Evolutionary conservation across 2,797 vertebrate genomes (phyloP).

Genomic region (Muraenolepis orangiensis): DNA sequence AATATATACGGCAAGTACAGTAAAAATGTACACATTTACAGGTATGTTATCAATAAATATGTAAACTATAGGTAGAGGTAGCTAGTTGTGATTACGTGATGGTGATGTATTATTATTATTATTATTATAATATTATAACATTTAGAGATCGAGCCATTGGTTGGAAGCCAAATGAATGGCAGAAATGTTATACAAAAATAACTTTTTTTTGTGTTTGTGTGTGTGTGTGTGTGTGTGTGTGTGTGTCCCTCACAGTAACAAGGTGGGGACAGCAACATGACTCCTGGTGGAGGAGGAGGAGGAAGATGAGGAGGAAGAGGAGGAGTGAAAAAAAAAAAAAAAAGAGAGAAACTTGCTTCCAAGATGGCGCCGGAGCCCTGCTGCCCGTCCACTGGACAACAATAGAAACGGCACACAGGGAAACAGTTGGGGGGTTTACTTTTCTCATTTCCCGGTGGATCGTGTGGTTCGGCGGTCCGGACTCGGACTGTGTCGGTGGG

Average conservation of each 20-base stretch:
- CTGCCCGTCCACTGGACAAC: constrained; percentile 74
- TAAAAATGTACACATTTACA: no score
- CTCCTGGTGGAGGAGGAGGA: constrained; percentile 40
- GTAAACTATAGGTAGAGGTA: no score
- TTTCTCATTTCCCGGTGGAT: constrained; percentile 9
- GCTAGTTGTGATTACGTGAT: no score
- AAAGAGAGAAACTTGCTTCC: constrained; percentile 65
- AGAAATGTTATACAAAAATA: no score
- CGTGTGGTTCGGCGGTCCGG: constrained; percentile 7
- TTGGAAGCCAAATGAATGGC: not conserved
- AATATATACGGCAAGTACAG: no score
- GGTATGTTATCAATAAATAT: no score
- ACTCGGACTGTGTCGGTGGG: constrained; percentile 19
- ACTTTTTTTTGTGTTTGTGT: no score
- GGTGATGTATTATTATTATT: not conserved
- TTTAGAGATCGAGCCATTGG: not conserved
- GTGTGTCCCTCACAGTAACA: not conserved
- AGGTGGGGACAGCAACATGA: constrained; percentile 44
- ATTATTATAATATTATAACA: not conserved
- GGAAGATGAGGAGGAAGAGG: constrained; percentile 58
- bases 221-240: not conserved
- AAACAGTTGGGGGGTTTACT: constrained; percentile 29
- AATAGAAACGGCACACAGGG: constrained; percentile 70
- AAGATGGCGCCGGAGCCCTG: constrained; percentile 77
- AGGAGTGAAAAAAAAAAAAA: constrained; percentile 33